Conservation (phyloP, 2,888 invertebrate genomes). For the Barypeithes pellucidus region DNA sequence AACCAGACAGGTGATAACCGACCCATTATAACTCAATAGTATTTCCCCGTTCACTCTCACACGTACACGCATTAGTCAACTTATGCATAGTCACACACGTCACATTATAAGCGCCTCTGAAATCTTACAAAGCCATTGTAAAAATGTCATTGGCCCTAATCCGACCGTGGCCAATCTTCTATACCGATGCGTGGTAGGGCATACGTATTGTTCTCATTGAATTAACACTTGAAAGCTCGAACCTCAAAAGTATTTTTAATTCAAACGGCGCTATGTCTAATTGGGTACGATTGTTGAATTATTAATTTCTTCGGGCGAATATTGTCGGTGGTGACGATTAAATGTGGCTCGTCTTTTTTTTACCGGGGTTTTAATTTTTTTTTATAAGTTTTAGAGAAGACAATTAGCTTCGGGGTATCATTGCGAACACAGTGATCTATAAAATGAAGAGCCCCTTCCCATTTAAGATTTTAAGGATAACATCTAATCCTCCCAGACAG, state of each 20-base stretch:
- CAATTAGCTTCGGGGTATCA: too few species aligned
- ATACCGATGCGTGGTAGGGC: slow-evolving; percentile 38
- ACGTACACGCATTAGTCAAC: slow-evolving; percentile 12
- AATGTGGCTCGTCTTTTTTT: too few species aligned
- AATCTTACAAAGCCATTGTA: slow-evolving; percentile 40
- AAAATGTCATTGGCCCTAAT: slow-evolving; percentile 44
- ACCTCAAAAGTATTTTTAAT: slow-evolving; percentile 23
- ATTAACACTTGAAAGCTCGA: slow-evolving; percentile 31
- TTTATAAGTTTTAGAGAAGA: too few species aligned
- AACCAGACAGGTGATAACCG: too few species aligned
- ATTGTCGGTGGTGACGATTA: too few species aligned
- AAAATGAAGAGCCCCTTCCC: too few species aligned
- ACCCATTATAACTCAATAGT: too few species aligned
- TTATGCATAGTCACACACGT: slow-evolving; percentile 4
- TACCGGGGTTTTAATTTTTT: too few species aligned
- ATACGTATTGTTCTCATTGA: slow-evolving; percentile 40
- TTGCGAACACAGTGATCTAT: too few species aligned
- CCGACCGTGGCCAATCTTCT: slow-evolving; percentile 43
- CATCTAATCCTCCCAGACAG: too few species aligned
- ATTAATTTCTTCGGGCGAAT: slow-evolving; percentile 1
- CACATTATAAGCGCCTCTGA: slow-evolving; percentile 16
- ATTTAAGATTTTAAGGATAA: too few species aligned
- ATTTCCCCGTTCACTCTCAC: neutral
- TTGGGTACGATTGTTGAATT: slow-evolving; percentile 29
- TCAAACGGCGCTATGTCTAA: slow-evolving; percentile 20